Conservation (phyloP, 2,797 vertebrate species). For the Mastacembelus armatus region DNA sequence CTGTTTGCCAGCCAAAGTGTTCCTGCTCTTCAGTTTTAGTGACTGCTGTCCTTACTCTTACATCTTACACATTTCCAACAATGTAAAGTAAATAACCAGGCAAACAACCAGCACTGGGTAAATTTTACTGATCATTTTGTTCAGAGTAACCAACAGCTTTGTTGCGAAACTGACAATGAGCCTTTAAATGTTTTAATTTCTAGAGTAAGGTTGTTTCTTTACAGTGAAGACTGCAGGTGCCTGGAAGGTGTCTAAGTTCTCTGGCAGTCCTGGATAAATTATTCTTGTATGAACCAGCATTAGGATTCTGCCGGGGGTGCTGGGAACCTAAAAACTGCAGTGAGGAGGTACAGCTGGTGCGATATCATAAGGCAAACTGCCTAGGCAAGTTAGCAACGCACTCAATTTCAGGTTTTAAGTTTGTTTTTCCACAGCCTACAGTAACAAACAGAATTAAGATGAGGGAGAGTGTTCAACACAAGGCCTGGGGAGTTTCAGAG, state of each 20-base stretch:
- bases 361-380: constrained; percentile 46
- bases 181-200: constrained; percentile 11
- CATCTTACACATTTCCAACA: constrained; percentile 11
- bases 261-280: constrained; percentile 51
- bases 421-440: constrained; percentile 55
- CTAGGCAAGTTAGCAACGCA: constrained; percentile 11
- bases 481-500: constrained; percentile 40
- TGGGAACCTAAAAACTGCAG: constrained; percentile 47
- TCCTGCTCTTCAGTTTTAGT: constrained; percentile 4
- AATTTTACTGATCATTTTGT: neutral
- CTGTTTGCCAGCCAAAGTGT: neutral
- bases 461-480: constrained; percentile 38
- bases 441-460: constrained; percentile 41
- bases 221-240: constrained; percentile 22
- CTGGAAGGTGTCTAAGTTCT: constrained; percentile 49
- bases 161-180: neutral
- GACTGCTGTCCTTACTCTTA: constrained; percentile 1
- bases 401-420: constrained; percentile 41
- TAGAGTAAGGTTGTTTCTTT: constrained; percentile 26
- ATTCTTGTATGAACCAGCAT: constrained; percentile 39
- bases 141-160: neutral
- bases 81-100: constrained; percentile 27
- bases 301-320: constrained; percentile 52
- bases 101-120: constrained; percentile 1
- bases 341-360: constrained; percentile 38